Evolutionary conservation across 2,797 vertebrate species (phyloP), one percentile per base, ranked within the genome.

Genomic region (Fringilla coelebs): DNA sequence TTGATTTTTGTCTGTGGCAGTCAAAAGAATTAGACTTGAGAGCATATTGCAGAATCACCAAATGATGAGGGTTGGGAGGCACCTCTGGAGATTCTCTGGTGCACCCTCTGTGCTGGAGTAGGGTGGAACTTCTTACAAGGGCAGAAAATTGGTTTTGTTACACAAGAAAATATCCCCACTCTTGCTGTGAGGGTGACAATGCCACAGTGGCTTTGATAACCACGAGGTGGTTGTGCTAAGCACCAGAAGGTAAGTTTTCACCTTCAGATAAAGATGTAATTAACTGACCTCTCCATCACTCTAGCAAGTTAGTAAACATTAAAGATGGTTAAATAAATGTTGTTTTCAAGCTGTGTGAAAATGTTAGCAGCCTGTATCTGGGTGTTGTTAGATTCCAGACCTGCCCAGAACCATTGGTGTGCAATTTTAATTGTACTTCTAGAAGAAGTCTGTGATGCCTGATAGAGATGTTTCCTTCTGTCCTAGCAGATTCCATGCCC

Each of bases 1-100:
- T 97, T 95, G 90, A 89, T 95, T 97, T 97, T 96, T 93, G 94
- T 86, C 90, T 91, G 54, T 86, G 93, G 68, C 88, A 95, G 89
- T 93, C 67, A 41, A n/a, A 95, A 94, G 87, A 63, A 92, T 75
- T 26, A 85, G 77, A 66, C 61, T 71, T 70, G 74, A 43, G 58
- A 72, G n/a, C 11, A 15, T 15, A 14, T 24, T 41, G 52, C 52
- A 54, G 73, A 46, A 78, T 32, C 46, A 54, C 66, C 48, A n/a
- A 54, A 8, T 21, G 52, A 6, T 9, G 7, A 36, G 51, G 25
- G 6, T 34, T 24, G 73, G 60, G 28, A 78, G n/a, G 29, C 19
- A 45, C 8, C 36, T 55, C 36, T 83, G 51, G 73, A 84, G 40
- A 46, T 8, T 0, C 13, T 84, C 40, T 9, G 32, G 34, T 15